Conservation (phyloP, 2,888 invertebrate species). For the Volucella zonaria region DNA sequence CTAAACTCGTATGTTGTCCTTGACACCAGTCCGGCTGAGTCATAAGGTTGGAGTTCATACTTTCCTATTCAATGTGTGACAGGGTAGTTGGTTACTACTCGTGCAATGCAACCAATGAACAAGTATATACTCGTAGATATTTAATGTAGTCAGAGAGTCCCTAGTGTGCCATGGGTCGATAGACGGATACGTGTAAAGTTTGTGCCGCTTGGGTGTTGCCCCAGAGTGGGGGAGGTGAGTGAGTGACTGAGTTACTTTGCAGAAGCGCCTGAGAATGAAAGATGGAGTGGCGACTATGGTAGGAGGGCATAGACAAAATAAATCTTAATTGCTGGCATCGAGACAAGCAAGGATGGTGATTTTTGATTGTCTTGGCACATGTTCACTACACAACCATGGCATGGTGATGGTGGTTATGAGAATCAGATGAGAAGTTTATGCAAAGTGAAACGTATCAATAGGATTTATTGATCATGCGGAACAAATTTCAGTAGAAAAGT, state of each 20-base stretch:
- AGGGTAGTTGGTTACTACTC: slow-evolving; percentile 22
- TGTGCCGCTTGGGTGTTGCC: not conserved
- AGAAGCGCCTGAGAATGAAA: slow-evolving; percentile 2
- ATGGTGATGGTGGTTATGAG: too few relatives aligned
- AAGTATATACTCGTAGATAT: slow-evolving; percentile 50
- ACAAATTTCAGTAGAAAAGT: too few relatives aligned
- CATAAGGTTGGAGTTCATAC: not conserved
- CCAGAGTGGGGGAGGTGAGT: not conserved
- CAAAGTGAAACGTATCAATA: too few relatives aligned
- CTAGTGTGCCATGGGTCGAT: slow-evolving; percentile 51
- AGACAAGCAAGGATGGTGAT: slow-evolving; percentile 23
- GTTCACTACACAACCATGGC: too few relatives aligned
- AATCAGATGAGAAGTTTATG: too few relatives aligned
- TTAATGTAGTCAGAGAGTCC: slow-evolving; percentile 14
- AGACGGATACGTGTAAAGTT: slow-evolving; percentile 49
- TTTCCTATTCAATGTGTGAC: slow-evolving; percentile 6
- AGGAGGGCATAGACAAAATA: slow-evolving; percentile 38
- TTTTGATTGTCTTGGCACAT: slow-evolving; percentile 40
- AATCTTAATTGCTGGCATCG: slow-evolving; percentile 43
- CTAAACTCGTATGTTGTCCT: slow-evolving; percentile 33
- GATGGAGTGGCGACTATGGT: not conserved
- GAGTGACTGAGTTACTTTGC: slow-evolving; percentile 19
- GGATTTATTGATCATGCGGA: too few relatives aligned
- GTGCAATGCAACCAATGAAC: slow-evolving; percentile 29
- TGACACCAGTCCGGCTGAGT: slow-evolving; percentile 43